Evolutionary conservation across 1,140 invertebrate genomes (phyloP).

Genomic region (Tribolium castaneum): DNA sequence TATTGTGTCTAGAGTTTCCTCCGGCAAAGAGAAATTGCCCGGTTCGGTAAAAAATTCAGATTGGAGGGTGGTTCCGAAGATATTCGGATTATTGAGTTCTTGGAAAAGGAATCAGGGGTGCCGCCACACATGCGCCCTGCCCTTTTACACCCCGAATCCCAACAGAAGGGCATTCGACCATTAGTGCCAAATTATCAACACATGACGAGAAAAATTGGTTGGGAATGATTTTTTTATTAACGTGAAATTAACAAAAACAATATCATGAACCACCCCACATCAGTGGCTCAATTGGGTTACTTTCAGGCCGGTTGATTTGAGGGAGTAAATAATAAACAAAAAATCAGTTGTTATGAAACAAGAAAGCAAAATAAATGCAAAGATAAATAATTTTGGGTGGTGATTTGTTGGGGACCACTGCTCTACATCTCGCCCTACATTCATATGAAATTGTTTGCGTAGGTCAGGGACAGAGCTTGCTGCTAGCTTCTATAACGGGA

Average conservation of each 20-base stretch:
- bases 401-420: not conserved
- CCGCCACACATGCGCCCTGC: not conserved
- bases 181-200: not conserved
- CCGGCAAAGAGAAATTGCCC: not conserved
- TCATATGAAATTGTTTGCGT: conserved; percentile 26
- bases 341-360: no score
- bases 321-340: no score
- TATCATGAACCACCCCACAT: no score
- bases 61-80: not conserved
- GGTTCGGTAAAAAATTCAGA: not conserved
- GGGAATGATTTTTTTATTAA: no score
- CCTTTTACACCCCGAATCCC: not conserved
- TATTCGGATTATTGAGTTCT: conserved; percentile 6
- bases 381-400: not conserved
- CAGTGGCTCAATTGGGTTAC: no score
- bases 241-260: no score
- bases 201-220: not conserved
- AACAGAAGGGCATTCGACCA: not conserved
- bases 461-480: conserved; percentile 17
- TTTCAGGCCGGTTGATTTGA: no score
- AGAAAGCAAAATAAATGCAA: no score
- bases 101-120: conserved; percentile 2
- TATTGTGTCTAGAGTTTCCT: not conserved
- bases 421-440: not conserved
- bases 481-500: conserved; percentile 32